Conservation (phyloP, 2,797 vertebrate species). For the Poecilia picta region DNA sequence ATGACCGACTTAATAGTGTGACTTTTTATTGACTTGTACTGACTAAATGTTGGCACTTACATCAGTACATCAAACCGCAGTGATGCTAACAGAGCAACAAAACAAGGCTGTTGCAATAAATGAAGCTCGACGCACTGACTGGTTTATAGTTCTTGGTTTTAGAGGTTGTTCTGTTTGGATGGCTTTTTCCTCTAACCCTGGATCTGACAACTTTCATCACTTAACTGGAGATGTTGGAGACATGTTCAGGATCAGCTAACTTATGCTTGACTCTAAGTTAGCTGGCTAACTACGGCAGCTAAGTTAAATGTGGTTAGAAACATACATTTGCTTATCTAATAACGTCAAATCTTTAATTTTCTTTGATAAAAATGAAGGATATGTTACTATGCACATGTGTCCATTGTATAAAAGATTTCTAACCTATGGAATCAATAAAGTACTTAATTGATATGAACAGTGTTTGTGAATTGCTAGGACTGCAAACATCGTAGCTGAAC, state of each 20-base stretch:
- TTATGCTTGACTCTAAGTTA: background rate
- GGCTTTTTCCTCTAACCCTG: background rate
- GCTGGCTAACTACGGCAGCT: too few relatives aligned
- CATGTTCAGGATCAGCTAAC: background rate
- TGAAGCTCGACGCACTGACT: background rate
- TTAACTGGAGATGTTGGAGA: background rate
- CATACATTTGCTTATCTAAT: background rate
- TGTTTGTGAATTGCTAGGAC: background rate
- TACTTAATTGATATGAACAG: background rate
- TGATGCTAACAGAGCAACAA: background rate
- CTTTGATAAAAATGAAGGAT: background rate
- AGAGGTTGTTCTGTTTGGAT: background rate
- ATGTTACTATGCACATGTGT: background rate
- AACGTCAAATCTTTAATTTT: background rate
- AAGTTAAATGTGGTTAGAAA: background rate
- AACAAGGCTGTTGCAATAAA: background rate
- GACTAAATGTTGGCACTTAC: background rate
- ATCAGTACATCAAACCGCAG: background rate
- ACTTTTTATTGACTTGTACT: too few relatives aligned
- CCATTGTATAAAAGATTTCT: background rate
- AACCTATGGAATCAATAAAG: background rate
- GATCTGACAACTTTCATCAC: background rate
- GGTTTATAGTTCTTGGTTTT: background rate
- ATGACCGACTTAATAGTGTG: background rate
- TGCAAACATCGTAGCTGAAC: slow-evolving; percentile 32